These are phyloP conservation scores for Shinisaurus crocodilurus DNA, from an alignment of 2,113 vertebrate species.

Conservation along the genomic window DNA sequence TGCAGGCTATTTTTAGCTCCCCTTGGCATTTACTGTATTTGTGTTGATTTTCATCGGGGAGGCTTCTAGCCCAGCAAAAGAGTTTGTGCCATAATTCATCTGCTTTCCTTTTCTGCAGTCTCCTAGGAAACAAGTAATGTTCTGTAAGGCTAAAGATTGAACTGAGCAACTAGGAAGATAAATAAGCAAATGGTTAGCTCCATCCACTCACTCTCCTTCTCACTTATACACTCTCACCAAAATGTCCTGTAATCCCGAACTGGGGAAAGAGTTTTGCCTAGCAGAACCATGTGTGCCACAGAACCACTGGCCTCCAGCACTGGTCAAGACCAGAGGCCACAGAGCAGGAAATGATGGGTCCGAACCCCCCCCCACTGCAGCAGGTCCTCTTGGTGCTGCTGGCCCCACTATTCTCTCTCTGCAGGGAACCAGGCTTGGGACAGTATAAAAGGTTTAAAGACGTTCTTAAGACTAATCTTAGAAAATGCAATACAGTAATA, in stretches of 20 bases:
- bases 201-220: conserved; percentile 33
- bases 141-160: conserved; percentile 58
- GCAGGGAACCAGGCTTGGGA: no score
- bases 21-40: conserved; percentile 71
- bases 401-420: neutral
- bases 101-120: conserved; percentile 61
- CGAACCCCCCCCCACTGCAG: fast-evolving
- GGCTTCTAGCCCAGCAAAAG: conserved; percentile 42
- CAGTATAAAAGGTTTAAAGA: no score
- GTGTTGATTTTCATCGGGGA: conserved; percentile 57
- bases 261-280: fast-evolving
- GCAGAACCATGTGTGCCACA: fast-evolving
- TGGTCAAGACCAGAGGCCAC: neutral
- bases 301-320: neutral
- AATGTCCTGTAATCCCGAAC: neutral
- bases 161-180: conserved; percentile 32
- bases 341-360: neutral
- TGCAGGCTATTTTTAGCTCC: conserved; percentile 64
- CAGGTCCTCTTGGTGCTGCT: neutral
- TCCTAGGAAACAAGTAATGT: conserved; percentile 76
- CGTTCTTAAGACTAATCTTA: no score
- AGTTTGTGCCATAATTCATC: conserved; percentile 46
- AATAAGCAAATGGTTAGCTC: neutral
- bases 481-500: no score
- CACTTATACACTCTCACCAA: neutral